Base-by-base conservation (phyloP, 2,797 vertebrate species). In the Ciconia nigra region DNA sequence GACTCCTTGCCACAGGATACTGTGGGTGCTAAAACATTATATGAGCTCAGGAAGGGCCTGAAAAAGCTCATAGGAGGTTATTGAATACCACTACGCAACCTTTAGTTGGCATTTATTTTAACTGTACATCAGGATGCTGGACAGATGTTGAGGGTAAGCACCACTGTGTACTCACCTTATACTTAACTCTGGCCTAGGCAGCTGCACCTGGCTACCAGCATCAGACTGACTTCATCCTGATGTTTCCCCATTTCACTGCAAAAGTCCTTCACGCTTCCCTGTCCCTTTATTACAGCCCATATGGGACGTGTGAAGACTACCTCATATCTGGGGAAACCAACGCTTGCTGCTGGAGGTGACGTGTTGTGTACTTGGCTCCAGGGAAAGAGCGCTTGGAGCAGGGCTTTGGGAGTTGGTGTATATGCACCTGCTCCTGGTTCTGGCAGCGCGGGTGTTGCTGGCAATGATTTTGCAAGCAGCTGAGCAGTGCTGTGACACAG, bases 381-480 rank as follows among this genome's bases (percentile, higher is more conserved):
- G 61, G 58, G 58, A 25, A 52, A 22, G 52, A 57, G 49, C 2
- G 0, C 39, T 46, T 62, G 79, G 71, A 72, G 57, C 47, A 44
- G 55, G 46, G 22, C 42, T 76, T 26, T 71, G 69, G 57, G 77
- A 31, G 9, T 3, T 88, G 85, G 12, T 12, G 0, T 13, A 7
- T 15, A 39, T 66, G 83, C n/a, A 62, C 7, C 61, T 78, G 59
- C 28, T 61, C 25, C 1, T 3, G 20, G 15, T 20, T 29, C 61
- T 72, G 81, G 57, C 46, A 4, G 41, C 0, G 18, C 0, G 1
- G 18, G 22, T 54, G 19, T 5, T 12, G 66, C 86, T 78, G 61
- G 91, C 70, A 65, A 49, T 7, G 39, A 11, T 69, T 74, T 29
- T 78, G 65, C 31, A 29, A 28, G 80, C 65, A 78, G 31, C 80